A percentile compares a stretch with the other conserved stretches of the same genome.
Evolutionary conservation across 2,797 vertebrate species (phyloP).

Genomic region (Notoglanidium macrostoma): DNA sequence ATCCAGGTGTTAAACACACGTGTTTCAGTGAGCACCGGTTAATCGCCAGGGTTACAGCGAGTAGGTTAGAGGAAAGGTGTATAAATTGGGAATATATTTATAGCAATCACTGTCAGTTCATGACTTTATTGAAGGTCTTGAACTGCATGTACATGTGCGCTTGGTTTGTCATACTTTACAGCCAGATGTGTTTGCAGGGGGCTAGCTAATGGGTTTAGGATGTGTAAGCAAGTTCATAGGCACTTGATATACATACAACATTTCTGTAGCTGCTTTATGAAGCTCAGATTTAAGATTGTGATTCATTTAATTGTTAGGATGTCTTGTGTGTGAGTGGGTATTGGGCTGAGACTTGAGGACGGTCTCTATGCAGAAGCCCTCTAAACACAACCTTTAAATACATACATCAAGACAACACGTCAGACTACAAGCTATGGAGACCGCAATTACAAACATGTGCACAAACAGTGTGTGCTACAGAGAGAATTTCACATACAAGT

Average conservation of each 20-base stretch:
- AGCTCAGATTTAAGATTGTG: conserved; percentile 1
- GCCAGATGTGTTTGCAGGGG: neutral
- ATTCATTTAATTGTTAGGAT: neutral
- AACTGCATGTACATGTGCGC: neutral
- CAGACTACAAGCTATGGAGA: neutral
- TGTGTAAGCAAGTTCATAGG: neutral
- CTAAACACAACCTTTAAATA: neutral
- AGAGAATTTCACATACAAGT: neutral
- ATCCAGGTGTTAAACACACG: neutral
- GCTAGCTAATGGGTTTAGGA: neutral
- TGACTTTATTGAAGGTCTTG: neutral
- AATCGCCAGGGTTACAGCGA: neutral
- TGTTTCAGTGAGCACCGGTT: neutral
- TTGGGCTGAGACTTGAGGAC: neutral
- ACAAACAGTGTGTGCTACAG: neutral
- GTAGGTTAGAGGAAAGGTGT: neutral
- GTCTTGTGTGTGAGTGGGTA: neutral
- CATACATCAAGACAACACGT: conserved; percentile 5
- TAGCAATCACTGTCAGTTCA: neutral
- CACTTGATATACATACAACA: neutral
- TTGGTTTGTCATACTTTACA: neutral
- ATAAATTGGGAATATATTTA: neutral
- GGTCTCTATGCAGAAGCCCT: neutral
- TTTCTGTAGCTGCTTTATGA: neutral
- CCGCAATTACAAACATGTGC: neutral